Evolutionary conservation across 2,113 vertebrate genomes (phyloP).

Genomic region (Laterallus jamaicensis): DNA sequence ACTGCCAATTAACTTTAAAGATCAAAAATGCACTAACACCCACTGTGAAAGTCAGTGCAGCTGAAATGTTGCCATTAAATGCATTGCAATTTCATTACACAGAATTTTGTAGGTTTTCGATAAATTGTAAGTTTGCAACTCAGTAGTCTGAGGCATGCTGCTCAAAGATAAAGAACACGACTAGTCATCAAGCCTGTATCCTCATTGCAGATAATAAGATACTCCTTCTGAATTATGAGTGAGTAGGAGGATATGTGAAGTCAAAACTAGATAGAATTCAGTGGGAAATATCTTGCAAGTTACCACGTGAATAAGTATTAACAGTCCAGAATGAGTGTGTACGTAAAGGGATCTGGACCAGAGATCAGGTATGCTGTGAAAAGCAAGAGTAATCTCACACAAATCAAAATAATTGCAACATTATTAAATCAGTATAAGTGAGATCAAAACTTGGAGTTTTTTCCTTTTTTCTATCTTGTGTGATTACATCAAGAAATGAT

Average conservation of each 20-base stretch:
- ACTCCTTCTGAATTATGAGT: background rate
- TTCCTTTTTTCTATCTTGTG: background rate
- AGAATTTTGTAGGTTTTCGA: background rate
- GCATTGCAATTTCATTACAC: background rate
- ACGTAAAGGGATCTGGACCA: background rate
- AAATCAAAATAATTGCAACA: background rate
- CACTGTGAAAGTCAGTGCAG: background rate
- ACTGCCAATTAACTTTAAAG: background rate
- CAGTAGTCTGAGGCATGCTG: background rate
- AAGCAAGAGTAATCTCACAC: background rate
- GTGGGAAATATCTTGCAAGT: background rate
- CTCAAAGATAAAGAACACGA: background rate
- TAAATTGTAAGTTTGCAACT: background rate
- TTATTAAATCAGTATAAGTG: background rate
- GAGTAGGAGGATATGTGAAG: slow-evolving; percentile 22
- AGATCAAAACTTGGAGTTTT: background rate
- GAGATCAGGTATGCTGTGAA: background rate
- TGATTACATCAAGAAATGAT: background rate
- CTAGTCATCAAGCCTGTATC: background rate
- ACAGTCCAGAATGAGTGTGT: background rate
- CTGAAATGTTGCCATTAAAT: slow-evolving; percentile 35
- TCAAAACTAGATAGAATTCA: slow-evolving; percentile 12
- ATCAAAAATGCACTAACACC: background rate
- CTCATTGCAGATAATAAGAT: slow-evolving; percentile 3
- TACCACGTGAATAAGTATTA: background rate